phyloP scores from a whole-genome alignment of 2,113 vertebrate genomes.

The Spheniscus mendiculus region DNA sequence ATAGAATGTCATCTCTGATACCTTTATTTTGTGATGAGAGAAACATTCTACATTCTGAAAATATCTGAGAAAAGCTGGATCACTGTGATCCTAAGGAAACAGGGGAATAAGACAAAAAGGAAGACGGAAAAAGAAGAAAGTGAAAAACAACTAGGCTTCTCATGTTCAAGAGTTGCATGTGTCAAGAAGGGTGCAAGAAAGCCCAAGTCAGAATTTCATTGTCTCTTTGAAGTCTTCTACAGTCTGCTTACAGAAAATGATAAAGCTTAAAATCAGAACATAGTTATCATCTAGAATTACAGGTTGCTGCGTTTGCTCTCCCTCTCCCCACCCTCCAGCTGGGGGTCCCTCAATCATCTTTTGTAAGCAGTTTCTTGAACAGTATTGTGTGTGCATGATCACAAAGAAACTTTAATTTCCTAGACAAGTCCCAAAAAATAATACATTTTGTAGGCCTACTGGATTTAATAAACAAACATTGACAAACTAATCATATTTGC shows the following conservation, averaged over 20 bases:
- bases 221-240: background rate
- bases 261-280: background rate
- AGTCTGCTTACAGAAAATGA: background rate
- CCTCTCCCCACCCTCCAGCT: background rate
- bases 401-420: background rate
- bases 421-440: background rate
- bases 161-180: background rate
- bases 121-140: background rate
- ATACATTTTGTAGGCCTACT: background rate
- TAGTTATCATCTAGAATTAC: background rate
- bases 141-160: background rate
- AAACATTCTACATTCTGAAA: background rate
- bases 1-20: background rate
- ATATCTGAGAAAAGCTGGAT: background rate
- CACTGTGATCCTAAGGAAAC: background rate
- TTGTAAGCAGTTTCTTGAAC: background rate
- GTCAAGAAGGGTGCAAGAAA: background rate
- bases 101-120: background rate
- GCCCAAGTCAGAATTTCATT: background rate
- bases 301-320: background rate
- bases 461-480: background rate
- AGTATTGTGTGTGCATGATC: background rate
- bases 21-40: background rate
- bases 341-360: background rate
- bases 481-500: background rate